Base-by-base conservation (phyloP, 2,888 invertebrate species). In the Ectemnius cavifrons region DNA sequence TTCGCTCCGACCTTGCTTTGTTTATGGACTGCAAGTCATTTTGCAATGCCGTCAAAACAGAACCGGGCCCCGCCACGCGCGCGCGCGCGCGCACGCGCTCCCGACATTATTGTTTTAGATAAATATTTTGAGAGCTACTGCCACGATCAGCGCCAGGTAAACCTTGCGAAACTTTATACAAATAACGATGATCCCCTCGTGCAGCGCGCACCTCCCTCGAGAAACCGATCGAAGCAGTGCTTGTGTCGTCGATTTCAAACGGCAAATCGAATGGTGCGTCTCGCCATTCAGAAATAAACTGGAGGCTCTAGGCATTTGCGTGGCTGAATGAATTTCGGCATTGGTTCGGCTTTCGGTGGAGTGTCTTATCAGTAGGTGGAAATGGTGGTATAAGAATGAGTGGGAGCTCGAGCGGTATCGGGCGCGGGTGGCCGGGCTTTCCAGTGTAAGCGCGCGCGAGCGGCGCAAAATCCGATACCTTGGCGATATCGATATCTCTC, bases 1-100 rank as follows among this genome's bases (percentile, higher is more conserved):
- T 85, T 81, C 67, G 77, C 77, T 20, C 20, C 64, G 81, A 65
- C 83, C 83, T 80, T 76, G 72, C 70, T 71, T 74, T 79, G 75
- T 79, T 79, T 79, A 73, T 71, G 71, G 76, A 71, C 60, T 49
- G 63, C 66, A 20, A 66, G 49, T 71, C 66, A 72, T 71, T 71
- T 71, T 71, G 71, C 77, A 77, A 68, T 62, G 59, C 20, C 68
- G 45, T 23, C 28, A 16, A 61, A 68, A 67, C 52, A 46, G 27
- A 1, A 18, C 16, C 23, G 61, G 20, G 56, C 46, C 69, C 37
- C 69, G 47, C 37, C 5, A 8, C 0, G 1, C 37, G 37, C 8
- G 8, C 8, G 3, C 37, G 8, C 2, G 3, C 23, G 2, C 8
- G 8, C 8, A 0, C 37, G 8, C 2, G 3, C 23, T 2, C 23